A percentile compares a stretch with the other conserved stretches of the same genome.
phyloP scores from a whole-genome alignment of 2,888 invertebrate genomes.

The Cephus sareptanus region DNA sequence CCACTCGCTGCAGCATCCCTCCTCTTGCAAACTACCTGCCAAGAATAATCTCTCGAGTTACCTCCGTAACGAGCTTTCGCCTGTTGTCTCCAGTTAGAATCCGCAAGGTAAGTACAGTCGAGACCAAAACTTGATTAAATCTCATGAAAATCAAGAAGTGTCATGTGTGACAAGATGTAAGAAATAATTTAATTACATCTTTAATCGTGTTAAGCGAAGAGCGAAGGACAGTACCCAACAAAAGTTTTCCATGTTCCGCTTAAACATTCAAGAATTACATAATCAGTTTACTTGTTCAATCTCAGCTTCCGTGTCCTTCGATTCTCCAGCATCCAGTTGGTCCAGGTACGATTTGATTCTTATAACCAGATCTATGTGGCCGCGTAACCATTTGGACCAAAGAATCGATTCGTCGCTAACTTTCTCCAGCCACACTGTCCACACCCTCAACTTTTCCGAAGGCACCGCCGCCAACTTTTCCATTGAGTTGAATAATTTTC shows the following conservation, averaged over 20 bases:
- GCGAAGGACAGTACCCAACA: background rate
- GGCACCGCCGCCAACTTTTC: constrained; percentile 43
- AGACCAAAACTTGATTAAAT: background rate
- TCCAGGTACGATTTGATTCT: constrained; percentile 32
- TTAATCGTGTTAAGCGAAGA: background rate
- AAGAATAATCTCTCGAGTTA: background rate
- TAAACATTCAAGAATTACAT: background rate
- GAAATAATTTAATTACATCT: background rate
- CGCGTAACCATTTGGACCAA: constrained; percentile 49
- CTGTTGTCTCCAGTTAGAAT: background rate
- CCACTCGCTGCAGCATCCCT: background rate
- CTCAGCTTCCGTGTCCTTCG: background rate
- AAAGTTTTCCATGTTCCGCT: background rate
- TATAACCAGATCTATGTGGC: constrained; percentile 41
- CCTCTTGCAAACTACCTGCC: background rate
- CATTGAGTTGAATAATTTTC: constrained; percentile 34
- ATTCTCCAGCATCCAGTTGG: background rate
- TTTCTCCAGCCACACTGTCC: constrained; percentile 50
- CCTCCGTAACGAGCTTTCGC: background rate
- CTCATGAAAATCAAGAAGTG: background rate
- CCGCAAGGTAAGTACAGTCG: background rate
- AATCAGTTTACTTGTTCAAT: background rate
- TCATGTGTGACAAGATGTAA: background rate
- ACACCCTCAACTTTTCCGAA: constrained; percentile 50
- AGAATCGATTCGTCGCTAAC: constrained; percentile 45